Evolutionary conservation across 2,113 vertebrate species (phyloP), one percentile per base, ranked within the genome.

Genomic region (Cebidichthys violaceus): DNA sequence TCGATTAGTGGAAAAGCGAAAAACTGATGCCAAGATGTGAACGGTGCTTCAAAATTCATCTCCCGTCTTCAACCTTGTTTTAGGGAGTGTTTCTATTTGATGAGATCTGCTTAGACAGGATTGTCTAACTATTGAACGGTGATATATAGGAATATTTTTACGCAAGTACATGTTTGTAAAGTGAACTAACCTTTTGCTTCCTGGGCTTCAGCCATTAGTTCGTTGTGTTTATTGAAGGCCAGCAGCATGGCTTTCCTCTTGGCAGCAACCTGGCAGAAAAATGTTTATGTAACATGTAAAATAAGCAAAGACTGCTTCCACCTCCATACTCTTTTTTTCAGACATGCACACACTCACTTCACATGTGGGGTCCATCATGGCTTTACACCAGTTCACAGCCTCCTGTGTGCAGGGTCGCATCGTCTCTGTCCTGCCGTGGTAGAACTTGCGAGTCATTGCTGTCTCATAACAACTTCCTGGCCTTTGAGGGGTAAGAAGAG

Each of bases 391-490:
- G 17, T 86, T 84, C 84, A 97, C 69, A 2, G 96, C 96, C 93
- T 99, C 98, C 66, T 83, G 4, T 5, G 98, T 98, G 81, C 98
- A 98, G 0, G 98, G 80, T 5, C 98, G 93, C 94, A 99, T 83
- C 1, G 98, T 99, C 91, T 99, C 98, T 0, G 98, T 99, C 73
- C 98, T 97, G 75, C 97, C 98, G 1, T 99, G 98, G 77, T 96
- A 99, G 91, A 97, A 99, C 31, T 90, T 95, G 6, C 98, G 95
- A 0, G 98, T 99, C 87, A 87, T 97, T 17, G 98, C 98, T 0
- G 98, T 99, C 93, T 99, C 98, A 1, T 99, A 99, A 90, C 98
- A 99, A 90, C 96, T 95, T 52, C 96, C 98, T 0, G 96, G 95
- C 69, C 98, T 99, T 86, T 73, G n/a, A 69, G 37, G 14, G 50